Evolutionary conservation across 2,797 vertebrate genomes (phyloP), one percentile per base, ranked within the genome.

Genomic region (Tapirus indicus): DNA sequence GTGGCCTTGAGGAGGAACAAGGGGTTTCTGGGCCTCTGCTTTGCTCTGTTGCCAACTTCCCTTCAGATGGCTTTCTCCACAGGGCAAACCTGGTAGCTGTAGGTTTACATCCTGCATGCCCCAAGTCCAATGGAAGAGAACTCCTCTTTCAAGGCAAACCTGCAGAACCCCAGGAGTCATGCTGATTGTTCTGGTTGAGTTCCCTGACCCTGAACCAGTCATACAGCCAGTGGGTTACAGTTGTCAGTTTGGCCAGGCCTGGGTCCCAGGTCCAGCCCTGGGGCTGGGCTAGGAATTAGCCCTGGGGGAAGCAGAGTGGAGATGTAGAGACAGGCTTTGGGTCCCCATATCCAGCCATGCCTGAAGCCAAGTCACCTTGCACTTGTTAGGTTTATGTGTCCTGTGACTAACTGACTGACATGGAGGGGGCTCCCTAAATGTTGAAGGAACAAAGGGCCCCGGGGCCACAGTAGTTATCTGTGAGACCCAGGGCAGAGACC

Each of bases 181-280:
- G 0, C 29, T 1, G 9, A 2, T 11, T 7, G 7, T 47, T 54
- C 69, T 1, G 1, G n/a, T 4, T 1, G 0, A 8, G 72, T 13
- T 44, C 38, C 17, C 16, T 18, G 18, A 10, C 3, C 32, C 16
- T 29, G n/a, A 71, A 16, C 62, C 44, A 29, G 1, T 20, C 74
- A 35, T 38, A 29, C 44, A 80, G 23, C 69, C 29, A 6, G 27
- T 0, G 4, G 80, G 64, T 62, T 14, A 12, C 35, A 47, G 9
- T 21, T 52, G 54, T 72, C 62, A 12, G 18, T 18, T 7, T 27
- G 27, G 32, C 69, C 52, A 29, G 54, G 25, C 64, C 62, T 18
- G 27, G n/a, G n/a, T 44, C 25, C 6, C 17, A 18, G 17, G 83
- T 27, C 54, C 88, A 38, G 44, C 44, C 49, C 5, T 18, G 16